phyloP scores from a whole-genome alignment of 1,140 invertebrate genomes.

The Nilaparvata lugens region DNA sequence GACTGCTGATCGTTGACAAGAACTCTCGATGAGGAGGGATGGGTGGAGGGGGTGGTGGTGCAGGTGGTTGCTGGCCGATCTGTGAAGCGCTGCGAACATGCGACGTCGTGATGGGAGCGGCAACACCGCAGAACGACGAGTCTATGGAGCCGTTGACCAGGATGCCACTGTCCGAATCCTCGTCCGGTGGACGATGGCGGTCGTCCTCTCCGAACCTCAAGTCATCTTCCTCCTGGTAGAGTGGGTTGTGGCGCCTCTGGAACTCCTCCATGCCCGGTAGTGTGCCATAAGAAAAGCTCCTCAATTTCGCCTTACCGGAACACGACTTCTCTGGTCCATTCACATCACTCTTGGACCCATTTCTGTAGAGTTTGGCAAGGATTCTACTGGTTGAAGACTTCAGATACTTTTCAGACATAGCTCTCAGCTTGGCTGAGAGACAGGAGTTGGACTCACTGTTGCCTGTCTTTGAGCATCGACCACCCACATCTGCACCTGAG shows the following conservation, averaged over 20 bases:
- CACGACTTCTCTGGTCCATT: slow-evolving; percentile 34
- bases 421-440: slow-evolving; percentile 54
- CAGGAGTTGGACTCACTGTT: slow-evolving; percentile 33
- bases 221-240: slow-evolving; percentile 41
- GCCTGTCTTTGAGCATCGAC: neutral
- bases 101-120: slow-evolving; percentile 22
- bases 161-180: slow-evolving; percentile 63
- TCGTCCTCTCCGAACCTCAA: slow-evolving; percentile 8
- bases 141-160: slow-evolving; percentile 60
- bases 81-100: slow-evolving; percentile 11
- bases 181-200: neutral
- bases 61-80: neutral
- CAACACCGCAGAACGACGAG: slow-evolving; percentile 50
- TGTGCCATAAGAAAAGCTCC: slow-evolving; percentile 67
- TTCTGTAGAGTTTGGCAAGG: slow-evolving; percentile 54
- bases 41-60: slow-evolving; percentile 11
- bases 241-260: slow-evolving; percentile 48
- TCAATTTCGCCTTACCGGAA: slow-evolving; percentile 45
- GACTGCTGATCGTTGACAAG: slow-evolving; percentile 23
- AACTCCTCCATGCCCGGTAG: slow-evolving; percentile 62
- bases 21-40: slow-evolving; percentile 14
- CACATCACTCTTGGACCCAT: slow-evolving; percentile 32
- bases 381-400: slow-evolving; percentile 57
- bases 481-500: neutral
- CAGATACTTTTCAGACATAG: slow-evolving; percentile 56